Conservation (phyloP, 2,888 invertebrate species). For the Trachelus troglodyta region DNA sequence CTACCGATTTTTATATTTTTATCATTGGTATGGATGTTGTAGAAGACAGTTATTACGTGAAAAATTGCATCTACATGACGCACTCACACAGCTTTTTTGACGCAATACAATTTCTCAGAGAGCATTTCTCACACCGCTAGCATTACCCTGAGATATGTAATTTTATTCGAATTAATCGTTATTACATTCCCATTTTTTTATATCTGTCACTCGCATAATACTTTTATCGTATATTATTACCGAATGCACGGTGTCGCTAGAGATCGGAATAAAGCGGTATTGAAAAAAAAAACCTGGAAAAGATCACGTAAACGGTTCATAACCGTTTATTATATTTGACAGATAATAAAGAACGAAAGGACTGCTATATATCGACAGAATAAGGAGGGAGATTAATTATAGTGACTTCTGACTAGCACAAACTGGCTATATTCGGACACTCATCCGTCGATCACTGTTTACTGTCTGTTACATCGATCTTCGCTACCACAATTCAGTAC, state of each 20-base stretch:
- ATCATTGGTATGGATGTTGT: neutral
- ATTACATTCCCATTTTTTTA: constrained; percentile 24
- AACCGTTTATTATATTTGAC: constrained; percentile 22
- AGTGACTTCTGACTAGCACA: constrained; percentile 46
- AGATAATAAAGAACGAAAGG: constrained; percentile 11
- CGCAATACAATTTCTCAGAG: neutral
- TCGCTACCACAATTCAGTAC: neutral
- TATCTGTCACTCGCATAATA: constrained; percentile 3
- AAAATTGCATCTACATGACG: neutral
- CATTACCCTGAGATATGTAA: constrained; percentile 42
- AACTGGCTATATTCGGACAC: constrained; percentile 40
- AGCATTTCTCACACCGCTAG: constrained; percentile 19
- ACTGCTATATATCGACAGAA: constrained; percentile 22
- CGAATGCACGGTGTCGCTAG: neutral
- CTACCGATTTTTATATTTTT: neutral
- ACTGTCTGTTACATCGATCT: constrained; percentile 9
- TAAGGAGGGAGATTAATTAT: constrained; percentile 24
- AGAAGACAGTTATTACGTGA: neutral
- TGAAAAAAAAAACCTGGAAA: neutral
- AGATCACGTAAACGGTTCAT: constrained; percentile 15
- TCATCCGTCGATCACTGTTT: constrained; percentile 14
- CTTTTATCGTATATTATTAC: neutral
- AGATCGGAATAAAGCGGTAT: neutral
- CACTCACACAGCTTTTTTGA: neutral
- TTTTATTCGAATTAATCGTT: constrained; percentile 11